Evolutionary conservation across 2,888 invertebrate species (phyloP), one percentile per base, ranked within the genome.

Genomic region (Gymnoscelis rufifasciata): DNA sequence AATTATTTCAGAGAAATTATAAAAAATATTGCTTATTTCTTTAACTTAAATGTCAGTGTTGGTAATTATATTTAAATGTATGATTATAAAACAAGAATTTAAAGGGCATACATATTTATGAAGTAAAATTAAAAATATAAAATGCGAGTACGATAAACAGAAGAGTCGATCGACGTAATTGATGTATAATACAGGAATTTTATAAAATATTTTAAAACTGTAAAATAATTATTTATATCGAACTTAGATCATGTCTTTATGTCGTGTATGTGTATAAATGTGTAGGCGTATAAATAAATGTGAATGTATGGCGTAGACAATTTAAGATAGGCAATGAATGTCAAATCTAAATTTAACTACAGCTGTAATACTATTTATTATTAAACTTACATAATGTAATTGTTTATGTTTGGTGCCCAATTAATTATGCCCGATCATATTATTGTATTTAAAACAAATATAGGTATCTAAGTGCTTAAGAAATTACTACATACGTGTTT

Each of bases 101-200:
- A 31, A 31, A 5, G n/a, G n/a, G 14, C 31, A 33, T 15, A 7
- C 4, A 29, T n/a, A n/a, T n/a, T n/a, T n/a, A n/a, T 26, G 7
- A 26, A 26, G 3, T 6, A 6, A 39, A 12, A 24, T 29, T 26
- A 13, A 26, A 26, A 27, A 40, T 40, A 13, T 14, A n/a, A 14
- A 15, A 33, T 10, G 24, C 26, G 14, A 26, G 1, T 31, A n/a
- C 29, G 19, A 41, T 41, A 33, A 26, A 26, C 1, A 12, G 7
- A 10, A 8, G 8, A 11, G 15, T 10, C 7, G 14, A 26, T 43
- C 19, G 24, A 29, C 19, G 12, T 15, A 38, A 3, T 43, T 24
- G 13, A 27, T 31, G 29, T 38, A 42, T 33, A 49, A 49, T 49
- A 49, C 49, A 49, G 49, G 49, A 49, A 49, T 49, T 49, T 45